Conservation (phyloP, 2,888 invertebrate species). For the Tachina grossa region DNA sequence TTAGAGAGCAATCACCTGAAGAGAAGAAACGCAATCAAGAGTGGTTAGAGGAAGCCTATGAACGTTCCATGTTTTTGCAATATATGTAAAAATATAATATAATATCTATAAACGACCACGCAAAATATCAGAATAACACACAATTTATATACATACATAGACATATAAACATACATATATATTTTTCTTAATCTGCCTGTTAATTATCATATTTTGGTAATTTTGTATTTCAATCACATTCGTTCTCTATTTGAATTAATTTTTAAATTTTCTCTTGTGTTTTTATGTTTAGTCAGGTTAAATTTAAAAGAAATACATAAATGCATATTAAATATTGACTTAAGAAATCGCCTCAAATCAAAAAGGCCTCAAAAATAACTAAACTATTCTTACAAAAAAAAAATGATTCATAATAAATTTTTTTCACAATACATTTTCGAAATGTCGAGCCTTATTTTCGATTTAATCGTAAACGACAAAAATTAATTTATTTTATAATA, state of each 20-base stretch:
- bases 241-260: slow-evolving; percentile 1
- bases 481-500: too few species aligned
- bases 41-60: slow-evolving; percentile 82
- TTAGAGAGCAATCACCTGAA: slow-evolving; percentile 77
- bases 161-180: neutral
- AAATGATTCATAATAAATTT: slow-evolving; percentile 29
- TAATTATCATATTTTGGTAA: too few species aligned
- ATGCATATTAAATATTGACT: slow-evolving; percentile 18
- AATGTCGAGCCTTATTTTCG: too few species aligned
- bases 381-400: slow-evolving; percentile 49
- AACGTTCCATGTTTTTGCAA: slow-evolving; percentile 80
- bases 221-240: neutral
- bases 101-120: neutral
- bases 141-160: slow-evolving; percentile 2
- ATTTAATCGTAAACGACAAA: too few species aligned
- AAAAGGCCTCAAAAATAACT: slow-evolving; percentile 40
- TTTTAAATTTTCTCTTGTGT: neutral
- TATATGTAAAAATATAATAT: slow-evolving; percentile 74
- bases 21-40: slow-evolving; percentile 80
- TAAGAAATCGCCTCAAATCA: slow-evolving; percentile 30
- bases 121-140: slow-evolving; percentile 10
- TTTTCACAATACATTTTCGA: too few species aligned
- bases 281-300: slow-evolving; percentile 20
- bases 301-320: slow-evolving; percentile 23
- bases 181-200: too few species aligned